Percentiles rank a stretch among this genome's conserved stretches.
Evolutionary conservation across 2,797 vertebrate genomes (phyloP).

Genomic region (Champsocephalus esox): DNA sequence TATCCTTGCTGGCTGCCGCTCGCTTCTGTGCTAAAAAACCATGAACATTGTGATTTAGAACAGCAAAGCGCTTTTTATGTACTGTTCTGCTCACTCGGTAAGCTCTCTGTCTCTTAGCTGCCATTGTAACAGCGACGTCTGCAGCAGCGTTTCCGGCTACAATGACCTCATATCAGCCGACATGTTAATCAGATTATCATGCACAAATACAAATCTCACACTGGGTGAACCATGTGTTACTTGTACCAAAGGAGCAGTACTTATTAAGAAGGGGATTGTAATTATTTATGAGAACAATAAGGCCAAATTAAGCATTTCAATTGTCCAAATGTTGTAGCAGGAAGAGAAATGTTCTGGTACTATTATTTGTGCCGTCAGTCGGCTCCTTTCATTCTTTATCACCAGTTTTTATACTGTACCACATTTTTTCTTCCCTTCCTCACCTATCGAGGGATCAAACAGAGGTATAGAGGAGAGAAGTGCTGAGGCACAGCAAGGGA

Average conservation of each 20-base stretch:
- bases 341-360: not conserved
- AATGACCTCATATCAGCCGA: not conserved
- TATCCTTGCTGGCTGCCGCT: constrained; percentile 35
- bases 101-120: constrained; percentile 24
- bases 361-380: not conserved
- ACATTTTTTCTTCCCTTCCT: not conserved
- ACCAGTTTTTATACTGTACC: not conserved
- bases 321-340: not conserved
- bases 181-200: not conserved
- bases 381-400: not conserved
- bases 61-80: constrained; percentile 31
- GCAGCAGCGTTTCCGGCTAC: constrained; percentile 3
- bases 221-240: not conserved
- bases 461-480: constrained; percentile 11
- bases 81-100: constrained; percentile 31
- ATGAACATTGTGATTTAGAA: constrained; percentile 44
- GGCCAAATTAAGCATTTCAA: constrained; percentile 11
- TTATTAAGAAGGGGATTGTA: not conserved
- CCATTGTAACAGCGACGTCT: not conserved
- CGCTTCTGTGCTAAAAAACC: constrained; percentile 32
- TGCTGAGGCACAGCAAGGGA: constrained; percentile 23
- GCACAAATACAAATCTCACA: constrained; percentile 15
- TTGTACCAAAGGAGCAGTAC: not conserved
- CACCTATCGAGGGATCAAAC: constrained; percentile 34
- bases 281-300: constrained; percentile 7